Base-by-base conservation (phyloP, 53 echinoderm and acorn worm species). In the Crossaster papposus region DNA sequence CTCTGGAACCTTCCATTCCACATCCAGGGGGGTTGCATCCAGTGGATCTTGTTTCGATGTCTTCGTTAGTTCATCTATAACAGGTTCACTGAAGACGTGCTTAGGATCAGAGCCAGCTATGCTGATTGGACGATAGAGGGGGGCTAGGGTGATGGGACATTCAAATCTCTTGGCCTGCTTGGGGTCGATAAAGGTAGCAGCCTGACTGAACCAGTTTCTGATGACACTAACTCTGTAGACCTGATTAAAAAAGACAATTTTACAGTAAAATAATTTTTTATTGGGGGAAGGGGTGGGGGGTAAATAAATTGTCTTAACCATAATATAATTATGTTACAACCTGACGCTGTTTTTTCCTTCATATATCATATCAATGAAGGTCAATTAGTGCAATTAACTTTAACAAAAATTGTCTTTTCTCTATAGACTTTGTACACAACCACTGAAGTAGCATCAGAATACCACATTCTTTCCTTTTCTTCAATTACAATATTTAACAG, bases 11-110 rank as follows among this genome's bases (percentile, higher is more conserved):
- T 96, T 95, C 96, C 96, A 96, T 8, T 96, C 91, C 26, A 74
- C 75, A 64, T 91, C 92, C 31, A 96, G 86, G 28, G 94, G 95
- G 29, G 95, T 88, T 22, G 92, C 94, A 94, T 96, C 96, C 18
- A 96, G 87, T 14, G 96, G 96, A 85, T 96, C 96, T 68, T 93
- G 93, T 81, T 96, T 96, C 72, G 95, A 94, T 35, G 96, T 96
- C 77, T 95, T 92, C 33, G 96, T 96, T 64, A 96, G 81, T 72
- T 95, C 95, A 71, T 94, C 92, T 32, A 96, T 96, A 79, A 95
- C 84, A 26, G 96, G 96, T 55, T 94, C 95, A 72, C 95, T 93
- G 89, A 95, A 96, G 65, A 94, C 78, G 80, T 96, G 96, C 90
- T 95, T 96, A 33, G 96, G 95, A 36, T 95, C 95, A 1, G 96